Evolutionary conservation across 2,888 invertebrate genomes (phyloP), one percentile per base, ranked within the genome.

Genomic region (Calephelis perditalis): DNA sequence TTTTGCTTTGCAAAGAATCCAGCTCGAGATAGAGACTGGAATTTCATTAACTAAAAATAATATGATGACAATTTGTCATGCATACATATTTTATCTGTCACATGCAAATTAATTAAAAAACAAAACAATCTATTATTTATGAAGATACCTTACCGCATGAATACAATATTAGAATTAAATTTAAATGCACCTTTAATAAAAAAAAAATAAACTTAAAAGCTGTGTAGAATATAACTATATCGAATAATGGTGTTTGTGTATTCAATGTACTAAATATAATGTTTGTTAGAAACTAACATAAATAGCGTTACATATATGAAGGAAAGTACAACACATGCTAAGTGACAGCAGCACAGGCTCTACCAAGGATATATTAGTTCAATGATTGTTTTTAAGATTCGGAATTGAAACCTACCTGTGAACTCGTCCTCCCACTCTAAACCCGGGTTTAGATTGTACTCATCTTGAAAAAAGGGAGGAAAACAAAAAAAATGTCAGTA

Each of bases 351-450:
- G 85, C 86, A 83, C 83, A 86, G 88, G 90, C 86, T 85, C 85
- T 86, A 86, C 85, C 73, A 76, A 83, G 86, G 87, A 84, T 82
- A 77, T 81, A 83, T 69, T 81, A 83, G 81, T 84, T 77, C 76
- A 79, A 76, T 72, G 79, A 80, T 83, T 81, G 80, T 77, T 79
- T 82, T 76, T 82, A 83, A 84, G 86, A 81, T 84, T 84, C 88
- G 80, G 85, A 84, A 71, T 90, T 84, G 86, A 89, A 93, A 96
- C 97, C 97, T 98, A 98, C 98, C 97, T 98, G 97, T 97, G 93
- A 98, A 98, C 94, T 98, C 98, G 96, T 98, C 98, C 95, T 98
- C 98, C 98, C 98, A 98, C 94, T 98, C 98, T 97, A 98, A 97
- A 96, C 97, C 97, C 94, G 97, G 97, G 95, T 97, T 97, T 95